Conservation (phyloP, 2,888 invertebrate genomes). For the Listrodromus nycthemerus region DNA sequence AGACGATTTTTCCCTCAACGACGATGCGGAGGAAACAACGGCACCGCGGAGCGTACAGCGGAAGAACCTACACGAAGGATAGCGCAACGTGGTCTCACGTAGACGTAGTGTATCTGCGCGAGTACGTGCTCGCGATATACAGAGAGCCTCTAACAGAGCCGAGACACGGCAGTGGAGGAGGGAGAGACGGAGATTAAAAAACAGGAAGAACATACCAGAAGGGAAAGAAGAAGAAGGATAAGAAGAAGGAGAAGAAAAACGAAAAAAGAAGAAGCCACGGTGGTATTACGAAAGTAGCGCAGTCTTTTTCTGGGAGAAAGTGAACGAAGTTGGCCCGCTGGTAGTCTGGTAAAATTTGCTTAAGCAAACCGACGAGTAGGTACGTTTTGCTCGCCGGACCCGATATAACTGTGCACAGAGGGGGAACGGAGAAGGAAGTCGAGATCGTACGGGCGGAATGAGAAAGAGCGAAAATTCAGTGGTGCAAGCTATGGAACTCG, state of each 20-base stretch:
- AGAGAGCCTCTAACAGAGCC: constrained; percentile 19
- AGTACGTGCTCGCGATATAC: constrained; percentile 67
- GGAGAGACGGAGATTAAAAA: constrained; percentile 54
- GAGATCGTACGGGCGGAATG: constrained; percentile 10
- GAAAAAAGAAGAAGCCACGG: constrained; percentile 31
- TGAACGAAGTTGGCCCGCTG: constrained; percentile 57
- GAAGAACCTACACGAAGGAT: not conserved
- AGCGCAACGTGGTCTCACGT: constrained; percentile 63
- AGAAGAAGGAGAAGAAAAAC: constrained; percentile 31
- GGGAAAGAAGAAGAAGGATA: constrained; percentile 34
- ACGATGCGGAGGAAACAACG: constrained; percentile 20
- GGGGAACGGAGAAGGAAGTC: not conserved
- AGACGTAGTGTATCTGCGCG: constrained; percentile 62
- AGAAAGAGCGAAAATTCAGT: not conserved
- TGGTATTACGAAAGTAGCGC: constrained; percentile 62
- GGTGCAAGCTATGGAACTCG: constrained; percentile 1
- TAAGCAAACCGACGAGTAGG: constrained; percentile 54
- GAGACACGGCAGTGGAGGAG: constrained; percentile 33
- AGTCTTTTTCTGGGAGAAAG: constrained; percentile 49
- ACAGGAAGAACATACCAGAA: constrained; percentile 35
- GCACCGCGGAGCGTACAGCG: not conserved
- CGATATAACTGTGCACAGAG: constrained; percentile 35
- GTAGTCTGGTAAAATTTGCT: constrained; percentile 61
- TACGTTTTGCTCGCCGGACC: constrained; percentile 27
- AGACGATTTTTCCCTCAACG: constrained; percentile 30